Conservation (phyloP, 2,888 invertebrate species). For the Bembecia ichneumoniformis region DNA sequence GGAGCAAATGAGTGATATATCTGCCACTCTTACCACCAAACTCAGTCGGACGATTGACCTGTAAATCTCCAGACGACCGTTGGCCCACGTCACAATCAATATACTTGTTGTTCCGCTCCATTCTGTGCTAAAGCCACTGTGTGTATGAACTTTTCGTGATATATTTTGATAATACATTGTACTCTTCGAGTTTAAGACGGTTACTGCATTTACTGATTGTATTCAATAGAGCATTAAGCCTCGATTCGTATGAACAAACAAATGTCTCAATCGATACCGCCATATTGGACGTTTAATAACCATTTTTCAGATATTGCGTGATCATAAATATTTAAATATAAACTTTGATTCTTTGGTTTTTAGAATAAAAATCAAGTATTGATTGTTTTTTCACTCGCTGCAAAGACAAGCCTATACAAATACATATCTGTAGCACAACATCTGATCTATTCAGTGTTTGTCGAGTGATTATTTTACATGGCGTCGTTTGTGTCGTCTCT, state of each 20-base stretch:
- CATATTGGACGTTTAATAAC: too few species aligned
- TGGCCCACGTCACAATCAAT: slow-evolving; percentile 29
- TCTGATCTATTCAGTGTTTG: not conserved
- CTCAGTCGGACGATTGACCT: slow-evolving; percentile 2
- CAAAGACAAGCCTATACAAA: slow-evolving; percentile 12
- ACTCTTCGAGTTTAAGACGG: not conserved
- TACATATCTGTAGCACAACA: slow-evolving; percentile 36
- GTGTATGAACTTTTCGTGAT: slow-evolving; percentile 13
- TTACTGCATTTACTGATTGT: slow-evolving; percentile 18
- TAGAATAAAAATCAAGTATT: too few species aligned
- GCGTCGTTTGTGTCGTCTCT: slow-evolving; percentile 16
- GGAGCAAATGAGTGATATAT: slow-evolving; percentile 29
- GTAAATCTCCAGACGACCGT: slow-evolving; percentile 9
- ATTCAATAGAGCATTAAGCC: slow-evolving; percentile 23
- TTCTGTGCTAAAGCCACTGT: slow-evolving; percentile 7
- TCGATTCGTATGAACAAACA: too few species aligned
- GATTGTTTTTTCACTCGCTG: too few species aligned
- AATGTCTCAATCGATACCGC: too few species aligned
- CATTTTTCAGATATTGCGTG: too few species aligned
- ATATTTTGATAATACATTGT: slow-evolving; percentile 6
- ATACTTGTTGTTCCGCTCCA: slow-evolving; percentile 1
- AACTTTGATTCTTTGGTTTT: too few species aligned
- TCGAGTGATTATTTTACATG: not conserved
- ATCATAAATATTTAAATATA: too few species aligned
- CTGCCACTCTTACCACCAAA: not conserved